These are phyloP conservation scores for Dipodomys ordii DNA, from an alignment of 2,113 vertebrate species.

Conservation along the genomic window DNA sequence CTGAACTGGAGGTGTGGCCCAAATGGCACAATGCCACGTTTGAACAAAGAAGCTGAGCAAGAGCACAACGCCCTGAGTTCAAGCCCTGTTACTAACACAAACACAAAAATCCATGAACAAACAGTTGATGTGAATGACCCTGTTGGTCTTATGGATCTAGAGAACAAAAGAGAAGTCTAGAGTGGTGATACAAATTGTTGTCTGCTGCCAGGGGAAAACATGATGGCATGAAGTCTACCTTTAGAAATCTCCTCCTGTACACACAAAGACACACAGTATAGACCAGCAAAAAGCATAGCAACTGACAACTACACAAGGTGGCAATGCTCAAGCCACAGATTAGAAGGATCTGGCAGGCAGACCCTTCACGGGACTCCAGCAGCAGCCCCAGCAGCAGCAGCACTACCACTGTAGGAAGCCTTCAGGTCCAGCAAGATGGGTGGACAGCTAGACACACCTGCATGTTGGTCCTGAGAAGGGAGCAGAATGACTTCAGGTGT, in stretches of 20 bases:
- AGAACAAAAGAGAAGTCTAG: background rate
- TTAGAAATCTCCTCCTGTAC: background rate
- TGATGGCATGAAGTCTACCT: background rate
- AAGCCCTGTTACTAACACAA: too few species aligned
- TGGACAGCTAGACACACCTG: background rate
- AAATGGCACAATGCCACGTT: too few species aligned
- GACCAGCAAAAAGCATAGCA: constrained; percentile 9
- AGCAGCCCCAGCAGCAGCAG: background rate
- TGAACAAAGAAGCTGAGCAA: too few species aligned
- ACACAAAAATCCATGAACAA: too few species aligned
- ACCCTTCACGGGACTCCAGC: background rate
- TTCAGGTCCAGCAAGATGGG: background rate
- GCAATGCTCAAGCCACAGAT: background rate
- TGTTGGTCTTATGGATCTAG: background rate
- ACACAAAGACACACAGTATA: background rate
- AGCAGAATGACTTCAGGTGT: background rate
- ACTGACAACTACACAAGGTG: background rate
- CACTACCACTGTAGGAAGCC: background rate
- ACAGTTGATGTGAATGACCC: background rate
- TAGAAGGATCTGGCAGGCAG: background rate
- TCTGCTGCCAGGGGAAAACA: background rate
- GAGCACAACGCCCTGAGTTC: too few species aligned
- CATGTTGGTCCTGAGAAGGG: background rate
- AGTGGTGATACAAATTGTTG: background rate
- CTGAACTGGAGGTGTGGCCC: too few species aligned